Percentiles rank a stretch among this genome's conserved stretches.
phyloP scores from a whole-genome alignment of 2,888 invertebrate species.

The Amiota mariae region DNA sequence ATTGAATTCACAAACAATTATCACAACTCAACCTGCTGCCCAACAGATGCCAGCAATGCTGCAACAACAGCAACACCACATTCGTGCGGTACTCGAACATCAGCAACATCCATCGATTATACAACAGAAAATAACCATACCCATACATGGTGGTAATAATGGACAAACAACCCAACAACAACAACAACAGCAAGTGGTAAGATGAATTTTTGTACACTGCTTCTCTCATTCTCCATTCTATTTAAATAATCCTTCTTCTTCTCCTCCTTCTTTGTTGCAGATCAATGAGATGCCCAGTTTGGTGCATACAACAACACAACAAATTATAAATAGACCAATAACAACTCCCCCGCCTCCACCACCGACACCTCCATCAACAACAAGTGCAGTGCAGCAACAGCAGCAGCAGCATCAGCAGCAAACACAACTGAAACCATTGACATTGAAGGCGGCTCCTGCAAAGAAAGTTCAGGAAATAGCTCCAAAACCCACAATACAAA shows the following conservation, averaged over 20 bases:
- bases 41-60: slow-evolving; percentile 19
- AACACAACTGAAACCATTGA: neutral
- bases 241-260: neutral
- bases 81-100: slow-evolving; percentile 57
- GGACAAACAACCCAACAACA: slow-evolving; percentile 28
- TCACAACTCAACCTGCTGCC: slow-evolving; percentile 62
- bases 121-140: slow-evolving; percentile 66
- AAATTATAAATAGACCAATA: slow-evolving; percentile 18
- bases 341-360: slow-evolving; percentile 28
- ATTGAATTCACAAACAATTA: slow-evolving; percentile 68
- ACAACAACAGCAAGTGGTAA: slow-evolving; percentile 27
- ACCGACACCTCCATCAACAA: slow-evolving; percentile 47
- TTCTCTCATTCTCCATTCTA: neutral
- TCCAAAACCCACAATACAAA: neutral
- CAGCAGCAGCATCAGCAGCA: slow-evolving; percentile 46
- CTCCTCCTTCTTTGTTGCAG: slow-evolving; percentile 35
- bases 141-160: slow-evolving; percentile 30
- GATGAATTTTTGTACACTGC: neutral
- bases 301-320: slow-evolving; percentile 39
- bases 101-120: slow-evolving; percentile 66
- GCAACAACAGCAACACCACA: slow-evolving; percentile 68
- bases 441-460: neutral
- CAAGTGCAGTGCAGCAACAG: slow-evolving; percentile 47
- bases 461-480: slow-evolving; percentile 1
- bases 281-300: slow-evolving; percentile 35